These are phyloP conservation scores for Calosoma granatense DNA, from an alignment of 1,140 invertebrate genomes.

Conservation along the genomic window DNA sequence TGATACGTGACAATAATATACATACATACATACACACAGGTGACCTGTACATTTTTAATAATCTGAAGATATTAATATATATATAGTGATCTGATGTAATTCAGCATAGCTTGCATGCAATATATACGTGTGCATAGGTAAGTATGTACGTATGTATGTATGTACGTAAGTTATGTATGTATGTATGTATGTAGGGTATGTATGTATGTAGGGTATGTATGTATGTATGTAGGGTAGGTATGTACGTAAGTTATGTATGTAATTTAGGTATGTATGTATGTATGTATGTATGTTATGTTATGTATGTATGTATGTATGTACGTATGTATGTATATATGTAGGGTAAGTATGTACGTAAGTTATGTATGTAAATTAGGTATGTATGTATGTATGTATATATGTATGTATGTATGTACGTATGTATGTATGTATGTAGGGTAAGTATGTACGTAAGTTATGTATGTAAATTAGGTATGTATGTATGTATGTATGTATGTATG, in stretches of 20 bases:
- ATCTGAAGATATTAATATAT: no score
- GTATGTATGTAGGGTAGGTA: background rate
- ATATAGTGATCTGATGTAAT: no score
- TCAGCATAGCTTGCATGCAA: no score
- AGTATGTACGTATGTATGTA: slow-evolving; percentile 2
- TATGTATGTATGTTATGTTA: background rate
- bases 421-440: background rate
- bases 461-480: slow-evolving; percentile 1
- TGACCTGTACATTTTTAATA: no score
- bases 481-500: slow-evolving; percentile 6
- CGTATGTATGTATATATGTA: slow-evolving; percentile 1
- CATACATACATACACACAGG: no score
- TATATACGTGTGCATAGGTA: slow-evolving; percentile 2
- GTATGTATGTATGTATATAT: slow-evolving; percentile 7
- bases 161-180: slow-evolving; percentile 1
- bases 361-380: slow-evolving; percentile 1
- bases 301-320: slow-evolving; percentile 4
- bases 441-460: background rate
- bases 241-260: background rate
- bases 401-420: slow-evolving; percentile 4
- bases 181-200: slow-evolving; percentile 1
- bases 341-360: background rate
- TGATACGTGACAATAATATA: no score
- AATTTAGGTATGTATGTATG: slow-evolving; percentile 1
- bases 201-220: background rate